Evolutionary conservation across 1,140 invertebrate species (phyloP), one percentile per base, ranked within the genome.

Genomic region (Cotesia chilonis): DNA sequence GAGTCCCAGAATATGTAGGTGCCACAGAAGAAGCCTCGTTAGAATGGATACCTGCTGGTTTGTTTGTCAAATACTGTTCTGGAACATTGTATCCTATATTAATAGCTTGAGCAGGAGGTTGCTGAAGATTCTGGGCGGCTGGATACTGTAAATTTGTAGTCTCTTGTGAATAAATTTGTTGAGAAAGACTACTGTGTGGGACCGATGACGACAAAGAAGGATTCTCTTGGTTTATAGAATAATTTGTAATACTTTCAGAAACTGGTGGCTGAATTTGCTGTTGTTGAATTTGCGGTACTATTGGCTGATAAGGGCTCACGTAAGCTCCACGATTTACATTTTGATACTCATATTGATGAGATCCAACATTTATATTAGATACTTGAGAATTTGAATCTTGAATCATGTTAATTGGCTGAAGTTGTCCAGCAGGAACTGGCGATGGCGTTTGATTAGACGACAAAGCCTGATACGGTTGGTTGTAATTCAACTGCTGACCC

Each of bases 1-100:
- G 61, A 64, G 28, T 64, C n/a, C 61, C 61, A 6, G 61, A 64
- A 38, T 64, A 64, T 12, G 61, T 36, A 64, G 61, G 4, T n/a
- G 28, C 36, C 41, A 47, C 6, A n/a, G 37, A 2, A 4, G 61
- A 64, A 64, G 61, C 9, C 10, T 64, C 61, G 14, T 64, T 64
- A 4, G 61, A 41, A 35, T 6, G 12, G 2, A 64, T 41, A n/a
- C 61, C 61, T 6, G 61, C 14, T 64, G 36, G 0, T 20, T 65
- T 37, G 9, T 20, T 65, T 3, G 63, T 17, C 14, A 51, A 51
- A 65, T 65, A 65, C 9, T 65, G 63, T n/a, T 47, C 36, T 38
- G 35, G 36, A 12, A 64, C 63, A 47, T 12, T 51, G n/a, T 65
- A 65, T 9, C 38, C 41, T 14, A 38, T 6, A 38, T 64, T 65